phyloP scores from a whole-genome alignment of 2,888 invertebrate species.

The Monoplex corrugatus region DNA sequence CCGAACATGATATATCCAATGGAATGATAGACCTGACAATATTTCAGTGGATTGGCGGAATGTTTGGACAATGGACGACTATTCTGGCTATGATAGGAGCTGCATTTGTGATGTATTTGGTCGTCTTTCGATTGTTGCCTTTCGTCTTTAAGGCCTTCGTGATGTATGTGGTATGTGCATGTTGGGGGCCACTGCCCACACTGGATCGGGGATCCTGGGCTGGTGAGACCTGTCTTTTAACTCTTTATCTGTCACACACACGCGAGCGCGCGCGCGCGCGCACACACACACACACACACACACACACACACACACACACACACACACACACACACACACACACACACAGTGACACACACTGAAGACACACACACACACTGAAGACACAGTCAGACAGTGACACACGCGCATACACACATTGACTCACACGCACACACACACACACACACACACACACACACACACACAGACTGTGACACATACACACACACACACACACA shows the following conservation, averaged over 20 bases:
- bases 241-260: constrained; percentile 7
- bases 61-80: neutral
- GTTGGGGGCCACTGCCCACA: neutral
- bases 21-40: no score
- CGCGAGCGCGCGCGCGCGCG: neutral
- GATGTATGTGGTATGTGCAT: neutral
- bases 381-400: no score
- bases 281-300: neutral
- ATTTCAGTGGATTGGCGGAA: neutral
- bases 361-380: neutral
- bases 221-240: neutral
- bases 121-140: neutral
- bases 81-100: neutral
- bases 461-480: no score
- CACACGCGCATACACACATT: no score
- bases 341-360: neutral
- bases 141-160: neutral
- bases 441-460: no score
- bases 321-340: no score
- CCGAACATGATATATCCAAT: neutral
- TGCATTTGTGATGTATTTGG: neutral
- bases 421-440: no score
- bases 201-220: neutral
- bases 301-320: no score
- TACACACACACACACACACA: no score